Conservation (phyloP, 1,140 invertebrate genomes). For the Drosophila parabipectinata region DNA sequence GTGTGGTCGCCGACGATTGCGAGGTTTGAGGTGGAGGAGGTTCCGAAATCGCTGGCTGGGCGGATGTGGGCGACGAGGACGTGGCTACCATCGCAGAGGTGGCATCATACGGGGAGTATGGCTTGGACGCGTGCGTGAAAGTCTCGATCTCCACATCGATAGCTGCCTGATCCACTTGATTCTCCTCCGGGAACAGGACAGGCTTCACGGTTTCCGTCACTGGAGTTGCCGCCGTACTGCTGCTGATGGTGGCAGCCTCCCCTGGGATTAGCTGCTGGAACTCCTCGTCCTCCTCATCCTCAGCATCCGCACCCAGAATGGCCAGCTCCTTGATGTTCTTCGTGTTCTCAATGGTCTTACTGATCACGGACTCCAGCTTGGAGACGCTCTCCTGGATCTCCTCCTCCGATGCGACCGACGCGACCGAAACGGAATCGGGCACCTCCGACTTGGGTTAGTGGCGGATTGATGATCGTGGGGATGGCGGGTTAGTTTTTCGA, state of each 20-base stretch:
- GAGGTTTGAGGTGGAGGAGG: slow-evolving; percentile 2
- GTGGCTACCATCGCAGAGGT: slow-evolving; percentile 35
- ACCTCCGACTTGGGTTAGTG: slow-evolving; percentile 35
- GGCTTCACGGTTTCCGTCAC: slow-evolving; percentile 46
- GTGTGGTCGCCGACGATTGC: slow-evolving; percentile 10
- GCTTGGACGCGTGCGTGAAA: slow-evolving; percentile 27
- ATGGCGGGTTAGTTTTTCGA: slow-evolving; percentile 9
- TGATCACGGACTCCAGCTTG: slow-evolving; percentile 77
- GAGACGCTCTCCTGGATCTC: slow-evolving; percentile 79
- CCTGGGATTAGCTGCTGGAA: slow-evolving; percentile 52
- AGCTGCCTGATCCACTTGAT: slow-evolving; percentile 50
- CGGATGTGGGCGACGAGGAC: slow-evolving; percentile 18
- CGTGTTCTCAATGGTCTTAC: slow-evolving; percentile 82
- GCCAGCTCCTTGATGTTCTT: slow-evolving; percentile 78
- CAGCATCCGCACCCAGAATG: slow-evolving; percentile 56
- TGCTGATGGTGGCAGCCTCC: slow-evolving; percentile 29
- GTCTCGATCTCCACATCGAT: slow-evolving; percentile 51
- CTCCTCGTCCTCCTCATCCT: slow-evolving; percentile 68
- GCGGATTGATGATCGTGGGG: not conserved
- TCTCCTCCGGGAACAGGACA: slow-evolving; percentile 10
- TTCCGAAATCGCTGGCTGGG: slow-evolving; percentile 12
- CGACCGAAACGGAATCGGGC: slow-evolving; percentile 14
- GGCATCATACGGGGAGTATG: slow-evolving; percentile 52
- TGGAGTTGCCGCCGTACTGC: slow-evolving; percentile 7
- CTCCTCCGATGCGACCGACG: slow-evolving; percentile 40